phyloP scores from a whole-genome alignment of 2,888 invertebrate genomes.

The Epinotia ramella region DNA sequence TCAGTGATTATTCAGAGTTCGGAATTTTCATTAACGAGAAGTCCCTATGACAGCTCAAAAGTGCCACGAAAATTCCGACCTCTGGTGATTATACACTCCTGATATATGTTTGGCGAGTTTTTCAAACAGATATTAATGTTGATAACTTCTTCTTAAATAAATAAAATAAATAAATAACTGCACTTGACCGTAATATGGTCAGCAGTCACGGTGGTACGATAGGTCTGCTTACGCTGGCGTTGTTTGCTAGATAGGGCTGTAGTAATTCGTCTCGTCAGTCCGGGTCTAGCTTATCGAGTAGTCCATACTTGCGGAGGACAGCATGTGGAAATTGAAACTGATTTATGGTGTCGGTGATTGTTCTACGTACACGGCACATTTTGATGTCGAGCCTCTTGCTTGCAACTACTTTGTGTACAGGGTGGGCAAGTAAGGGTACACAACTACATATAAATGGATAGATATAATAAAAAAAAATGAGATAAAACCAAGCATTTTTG shows the following conservation, averaged over 20 bases:
- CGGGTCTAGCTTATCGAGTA: slow-evolving; percentile 74
- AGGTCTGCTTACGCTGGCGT: slow-evolving; percentile 59
- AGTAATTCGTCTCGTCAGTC: slow-evolving; percentile 72
- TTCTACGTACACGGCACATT: slow-evolving; percentile 19
- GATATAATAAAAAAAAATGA: too few species aligned
- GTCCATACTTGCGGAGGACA: slow-evolving; percentile 64
- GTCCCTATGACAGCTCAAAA: too few species aligned
- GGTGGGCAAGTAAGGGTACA: too few species aligned
- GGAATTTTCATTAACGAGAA: too few species aligned
- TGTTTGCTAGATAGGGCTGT: slow-evolving; percentile 51
- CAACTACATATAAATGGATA: too few species aligned
- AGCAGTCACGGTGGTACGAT: slow-evolving; percentile 48
- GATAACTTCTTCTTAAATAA: too few species aligned
- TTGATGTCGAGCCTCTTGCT: not conserved
- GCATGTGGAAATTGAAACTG: slow-evolving; percentile 77
- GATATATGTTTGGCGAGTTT: too few species aligned
- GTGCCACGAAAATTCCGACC: too few species aligned
- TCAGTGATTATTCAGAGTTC: not conserved
- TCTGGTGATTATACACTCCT: not conserved
- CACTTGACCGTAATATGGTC: slow-evolving; percentile 48
- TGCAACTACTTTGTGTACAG: not conserved
- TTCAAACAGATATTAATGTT: too few species aligned
- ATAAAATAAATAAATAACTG: too few species aligned
- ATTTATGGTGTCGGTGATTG: slow-evolving; percentile 74
- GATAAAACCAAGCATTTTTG: too few species aligned